Evolutionary conservation across 2,888 invertebrate species (phyloP).

Genomic region (Scotopteryx bipunctaria): DNA sequence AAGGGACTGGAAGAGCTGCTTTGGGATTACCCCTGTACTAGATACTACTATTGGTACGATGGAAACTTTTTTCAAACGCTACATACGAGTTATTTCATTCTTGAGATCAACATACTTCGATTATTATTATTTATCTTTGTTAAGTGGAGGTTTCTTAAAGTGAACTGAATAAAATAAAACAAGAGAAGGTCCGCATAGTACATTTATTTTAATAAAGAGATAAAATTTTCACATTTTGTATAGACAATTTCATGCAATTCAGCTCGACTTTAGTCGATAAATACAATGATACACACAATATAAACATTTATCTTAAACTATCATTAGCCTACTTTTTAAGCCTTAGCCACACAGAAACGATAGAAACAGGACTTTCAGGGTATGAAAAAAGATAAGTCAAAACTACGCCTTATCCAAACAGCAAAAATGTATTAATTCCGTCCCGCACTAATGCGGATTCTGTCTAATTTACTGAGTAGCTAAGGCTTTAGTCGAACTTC

Average conservation of each 20-base stretch:
- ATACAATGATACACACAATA: constrained; percentile 59
- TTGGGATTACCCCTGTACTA: too few relatives aligned
- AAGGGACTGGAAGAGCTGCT: too few relatives aligned
- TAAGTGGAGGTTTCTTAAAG: too few relatives aligned
- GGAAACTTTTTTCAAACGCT: too few relatives aligned
- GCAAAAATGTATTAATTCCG: neutral
- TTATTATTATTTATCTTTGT: too few relatives aligned
- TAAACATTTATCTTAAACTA: constrained; percentile 55
- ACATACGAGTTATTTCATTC: too few relatives aligned
- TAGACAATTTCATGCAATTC: constrained; percentile 70
- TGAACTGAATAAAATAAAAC: constrained; percentile 27
- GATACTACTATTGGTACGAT: too few relatives aligned
- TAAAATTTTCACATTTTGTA: constrained; percentile 80
- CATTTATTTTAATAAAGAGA: constrained; percentile 80
- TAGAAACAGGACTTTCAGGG: neutral
- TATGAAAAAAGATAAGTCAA: neutral
- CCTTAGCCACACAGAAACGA: neutral
- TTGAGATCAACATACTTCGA: too few relatives aligned
- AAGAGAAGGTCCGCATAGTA: constrained; percentile 76
- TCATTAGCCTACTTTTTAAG: constrained; percentile 38
- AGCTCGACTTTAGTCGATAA: constrained; percentile 56
- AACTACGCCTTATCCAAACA: neutral
- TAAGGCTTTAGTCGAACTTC: neutral
- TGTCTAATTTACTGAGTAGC: neutral
- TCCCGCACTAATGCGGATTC: neutral